These are phyloP conservation scores for Clarias magur DNA, from an alignment of 2,113 vertebrate genomes.

Conservation along the genomic window DNA sequence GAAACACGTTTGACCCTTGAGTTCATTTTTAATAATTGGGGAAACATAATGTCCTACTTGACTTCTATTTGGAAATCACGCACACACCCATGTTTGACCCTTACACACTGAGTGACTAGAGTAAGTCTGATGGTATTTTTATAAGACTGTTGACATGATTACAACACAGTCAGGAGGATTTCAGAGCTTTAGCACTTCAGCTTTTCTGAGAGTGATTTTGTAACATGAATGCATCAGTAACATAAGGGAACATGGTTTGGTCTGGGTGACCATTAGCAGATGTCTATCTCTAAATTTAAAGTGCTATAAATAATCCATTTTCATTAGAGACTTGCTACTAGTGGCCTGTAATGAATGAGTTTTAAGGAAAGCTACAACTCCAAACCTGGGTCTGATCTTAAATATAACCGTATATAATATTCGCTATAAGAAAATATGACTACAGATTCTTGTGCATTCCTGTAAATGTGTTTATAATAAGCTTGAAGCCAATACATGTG, in stretches of 20 bases:
- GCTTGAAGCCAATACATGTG: not conserved
- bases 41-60: not conserved
- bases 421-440: not conserved
- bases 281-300: not conserved
- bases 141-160: not conserved
- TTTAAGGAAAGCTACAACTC: not conserved
- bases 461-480: not conserved
- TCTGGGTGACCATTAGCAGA: not conserved
- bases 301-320: not conserved
- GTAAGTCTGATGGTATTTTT: not conserved
- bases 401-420: not conserved
- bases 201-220: conserved; percentile 16
- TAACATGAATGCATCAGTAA: not conserved
- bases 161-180: not conserved
- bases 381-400: not conserved
- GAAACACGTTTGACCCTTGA: not conserved
- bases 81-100: not conserved
- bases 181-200: not conserved
- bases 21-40: not conserved
- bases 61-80: not conserved
- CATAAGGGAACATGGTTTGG: too few relatives aligned
- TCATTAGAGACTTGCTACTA: not conserved
- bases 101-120: not conserved
- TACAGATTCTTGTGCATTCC: not conserved
- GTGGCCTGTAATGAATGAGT: not conserved